Base-by-base conservation (phyloP, 2,113 vertebrate genomes). In the Okapia johnstoni region DNA sequence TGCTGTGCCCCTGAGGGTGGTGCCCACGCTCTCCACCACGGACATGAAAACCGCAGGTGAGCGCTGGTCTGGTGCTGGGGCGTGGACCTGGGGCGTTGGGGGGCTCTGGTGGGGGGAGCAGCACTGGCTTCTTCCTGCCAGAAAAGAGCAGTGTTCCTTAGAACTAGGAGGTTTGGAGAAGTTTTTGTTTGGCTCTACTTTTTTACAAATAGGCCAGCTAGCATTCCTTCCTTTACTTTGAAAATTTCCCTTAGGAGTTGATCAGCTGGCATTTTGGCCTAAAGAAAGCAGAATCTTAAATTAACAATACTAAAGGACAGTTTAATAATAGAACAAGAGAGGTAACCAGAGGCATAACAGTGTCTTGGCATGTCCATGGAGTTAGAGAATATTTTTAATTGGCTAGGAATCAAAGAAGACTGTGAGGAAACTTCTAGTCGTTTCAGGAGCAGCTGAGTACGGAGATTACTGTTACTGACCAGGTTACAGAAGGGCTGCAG, bases 11-110 rank as follows among this genome's bases (percentile, higher is more conserved):
- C 98, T 99, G 94, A 99, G 99, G 98, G 99, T 99, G 94, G 98
- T 99, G 85, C 99, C 99, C 77, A 99, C 99, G 0, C 99, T 99
- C 91, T 99, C 99, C 84, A 99, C 99, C 40, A 98, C 98, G 94
- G 99, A 99, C 98, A 99, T 99, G 99, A 99, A 99, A 98, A 99
- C 98, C 14, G 99, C 99, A 96, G 99, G 99, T 99, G 88, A 98
- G 99, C 81, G 54, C 73, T 23, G n/a, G 40, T 17, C 40, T 10
- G 26, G 0, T 0, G 50, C 10, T 19, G 7, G 33, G 15, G 2
- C 14, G 2, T 54, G 57, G 93, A n/a, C 60, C 6, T 55, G 48
- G 90, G 40, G 48, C 81, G 15, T 46, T 70, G 13, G 1, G 0
- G 8, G 21, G 17, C 1, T 25, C 21, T 0, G 5, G 50, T 23